A percentile compares a stretch with the other conserved stretches of the same genome.
phyloP scores from a whole-genome alignment of 2,797 vertebrate species.

The Esox masquinongy region DNA sequence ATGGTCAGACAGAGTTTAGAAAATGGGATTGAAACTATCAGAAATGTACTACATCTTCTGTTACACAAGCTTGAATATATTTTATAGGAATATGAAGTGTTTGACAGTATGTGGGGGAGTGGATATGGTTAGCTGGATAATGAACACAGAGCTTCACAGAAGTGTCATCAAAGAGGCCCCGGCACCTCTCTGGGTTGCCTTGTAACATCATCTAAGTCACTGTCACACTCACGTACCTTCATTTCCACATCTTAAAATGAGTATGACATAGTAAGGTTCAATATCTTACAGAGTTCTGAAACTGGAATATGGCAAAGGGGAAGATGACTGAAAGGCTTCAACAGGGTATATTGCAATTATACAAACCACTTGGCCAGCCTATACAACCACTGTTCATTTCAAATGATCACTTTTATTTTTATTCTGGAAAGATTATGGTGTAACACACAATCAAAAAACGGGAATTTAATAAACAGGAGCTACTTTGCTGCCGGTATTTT shows the following conservation, averaged over 20 bases:
- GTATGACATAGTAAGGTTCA: constrained; percentile 39
- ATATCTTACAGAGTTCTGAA: constrained; percentile 48
- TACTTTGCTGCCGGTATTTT: background rate
- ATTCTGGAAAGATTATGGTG: background rate
- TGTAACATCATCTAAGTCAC: constrained; percentile 61
- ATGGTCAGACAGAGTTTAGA: background rate
- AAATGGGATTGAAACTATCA: constrained; percentile 48
- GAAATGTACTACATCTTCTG: constrained; percentile 54
- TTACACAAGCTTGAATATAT: constrained; percentile 61
- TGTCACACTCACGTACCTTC: constrained; percentile 46
- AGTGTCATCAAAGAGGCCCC: constrained; percentile 71
- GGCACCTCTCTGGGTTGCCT: constrained; percentile 68
- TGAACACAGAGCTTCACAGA: constrained; percentile 72
- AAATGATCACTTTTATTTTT: background rate
- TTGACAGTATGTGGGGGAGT: constrained; percentile 59
- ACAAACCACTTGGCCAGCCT: constrained; percentile 43
- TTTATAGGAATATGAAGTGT: constrained; percentile 63
- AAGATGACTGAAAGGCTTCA: constrained; percentile 39
- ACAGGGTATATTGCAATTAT: constrained; percentile 20
- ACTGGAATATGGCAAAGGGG: constrained; percentile 36
- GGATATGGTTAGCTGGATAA: constrained; percentile 67
- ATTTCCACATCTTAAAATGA: constrained; percentile 52
- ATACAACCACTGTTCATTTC: constrained; percentile 64
- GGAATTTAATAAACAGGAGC: background rate
- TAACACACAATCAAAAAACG: background rate